Percentiles rank a stretch among this genome's conserved stretches.
Evolutionary conservation across 2,113 vertebrate genomes (phyloP).

Genomic region (Pelodiscus sinensis): DNA sequence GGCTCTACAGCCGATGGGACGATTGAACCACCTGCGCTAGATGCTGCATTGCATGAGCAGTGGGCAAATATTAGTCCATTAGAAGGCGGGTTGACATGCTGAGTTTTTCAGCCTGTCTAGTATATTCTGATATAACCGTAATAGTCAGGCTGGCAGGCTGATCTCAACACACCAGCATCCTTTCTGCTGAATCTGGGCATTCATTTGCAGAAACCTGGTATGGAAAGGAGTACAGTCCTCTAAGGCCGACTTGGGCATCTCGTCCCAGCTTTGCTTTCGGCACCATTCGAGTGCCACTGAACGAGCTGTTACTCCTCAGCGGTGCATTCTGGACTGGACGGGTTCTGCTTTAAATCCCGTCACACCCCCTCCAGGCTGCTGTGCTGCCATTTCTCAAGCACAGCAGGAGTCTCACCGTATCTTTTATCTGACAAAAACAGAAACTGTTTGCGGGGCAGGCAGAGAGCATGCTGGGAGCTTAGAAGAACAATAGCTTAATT

Average conservation of each 20-base stretch:
- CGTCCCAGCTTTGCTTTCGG: neutral
- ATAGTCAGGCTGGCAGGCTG: neutral
- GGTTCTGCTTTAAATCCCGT: slow-evolving; percentile 22
- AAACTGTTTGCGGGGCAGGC: neutral
- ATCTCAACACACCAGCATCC: neutral
- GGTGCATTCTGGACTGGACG: slow-evolving; percentile 13
- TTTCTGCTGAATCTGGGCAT: neutral
- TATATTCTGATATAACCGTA: neutral
- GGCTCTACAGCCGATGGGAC: neutral
- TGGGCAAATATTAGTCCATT: neutral
- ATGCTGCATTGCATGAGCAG: neutral
- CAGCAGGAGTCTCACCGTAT: neutral
- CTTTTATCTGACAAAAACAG: neutral
- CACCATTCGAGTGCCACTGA: slow-evolving; percentile 17
- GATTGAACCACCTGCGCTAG: neutral
- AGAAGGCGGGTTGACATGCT: neutral
- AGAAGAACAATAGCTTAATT: neutral
- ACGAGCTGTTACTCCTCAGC: slow-evolving; percentile 19
- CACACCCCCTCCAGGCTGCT: neutral
- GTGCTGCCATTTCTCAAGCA: neutral
- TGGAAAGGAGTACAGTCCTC: neutral
- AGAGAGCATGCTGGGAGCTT: neutral
- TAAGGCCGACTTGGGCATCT: slow-evolving; percentile 30
- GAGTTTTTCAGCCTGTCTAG: slow-evolving; percentile 25
- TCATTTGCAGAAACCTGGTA: neutral